Evolutionary conservation across 2,113 vertebrate genomes (phyloP).

Genomic region (Echinops telfairi): DNA sequence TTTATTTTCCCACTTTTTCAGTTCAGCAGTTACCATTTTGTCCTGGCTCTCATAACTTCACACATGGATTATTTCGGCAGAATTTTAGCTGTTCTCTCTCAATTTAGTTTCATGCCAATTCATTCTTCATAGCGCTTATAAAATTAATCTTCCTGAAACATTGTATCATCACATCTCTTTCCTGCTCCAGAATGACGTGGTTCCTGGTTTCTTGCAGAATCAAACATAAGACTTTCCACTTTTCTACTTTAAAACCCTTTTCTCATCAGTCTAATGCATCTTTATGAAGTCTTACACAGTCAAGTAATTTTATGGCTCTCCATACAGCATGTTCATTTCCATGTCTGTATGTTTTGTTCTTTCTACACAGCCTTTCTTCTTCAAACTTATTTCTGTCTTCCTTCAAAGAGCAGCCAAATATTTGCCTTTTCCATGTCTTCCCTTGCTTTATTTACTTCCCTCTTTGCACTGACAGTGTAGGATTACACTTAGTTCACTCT

Average conservation of each 20-base stretch:
- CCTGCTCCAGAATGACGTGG: slow-evolving; percentile 8
- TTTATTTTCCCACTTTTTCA: slow-evolving; percentile 44
- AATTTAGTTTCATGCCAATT: slow-evolving; percentile 65
- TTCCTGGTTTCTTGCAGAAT: slow-evolving; percentile 53
- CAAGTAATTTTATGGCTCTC: not conserved
- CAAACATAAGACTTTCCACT: not conserved
- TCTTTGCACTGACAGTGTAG: not conserved
- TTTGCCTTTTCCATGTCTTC: not conserved
- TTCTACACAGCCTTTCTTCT: not conserved
- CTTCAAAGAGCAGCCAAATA: not conserved
- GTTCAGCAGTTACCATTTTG: slow-evolving; percentile 68
- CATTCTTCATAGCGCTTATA: slow-evolving; percentile 66
- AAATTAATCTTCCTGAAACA: slow-evolving; percentile 78
- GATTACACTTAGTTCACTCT: not conserved
- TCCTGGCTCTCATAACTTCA: slow-evolving; percentile 69
- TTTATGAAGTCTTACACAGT: not conserved
- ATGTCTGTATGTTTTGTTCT: not conserved
- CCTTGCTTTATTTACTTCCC: not conserved
- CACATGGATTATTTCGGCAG: slow-evolving; percentile 68
- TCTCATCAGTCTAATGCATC: not conserved
- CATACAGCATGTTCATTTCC: not conserved
- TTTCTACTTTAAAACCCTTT: slow-evolving; percentile 25
- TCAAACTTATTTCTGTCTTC: not conserved
- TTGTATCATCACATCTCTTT: slow-evolving; percentile 57
- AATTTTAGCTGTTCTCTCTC: slow-evolving; percentile 56